Base-by-base conservation (phyloP, 2,113 vertebrate species). In the Poecilia latipinna region DNA sequence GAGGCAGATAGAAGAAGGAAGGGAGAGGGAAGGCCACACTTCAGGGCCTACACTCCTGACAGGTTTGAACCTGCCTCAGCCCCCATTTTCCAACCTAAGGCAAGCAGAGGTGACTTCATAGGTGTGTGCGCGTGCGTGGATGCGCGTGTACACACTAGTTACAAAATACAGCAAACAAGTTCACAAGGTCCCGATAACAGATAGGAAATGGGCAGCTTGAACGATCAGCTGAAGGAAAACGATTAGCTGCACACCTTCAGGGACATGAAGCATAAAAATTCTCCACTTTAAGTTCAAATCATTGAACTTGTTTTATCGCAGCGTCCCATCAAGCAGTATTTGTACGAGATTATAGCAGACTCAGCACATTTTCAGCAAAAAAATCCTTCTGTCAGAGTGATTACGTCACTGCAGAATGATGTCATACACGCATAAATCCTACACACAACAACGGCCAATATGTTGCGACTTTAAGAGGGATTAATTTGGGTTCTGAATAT, bases 351-450 rank as follows among this genome's bases (percentile, higher is more conserved):
- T 65, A 92, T 88, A 44, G 37, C 93, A 90, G 68, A 89, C 92
- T 94, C 96, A 96, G 94, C 94, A 89, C 82, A 92, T 91, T 86
- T 85, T 78, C 88, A 84, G 80, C 74, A 85, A 91, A 28, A 91
- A 28, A 93, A 48, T 92, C 94, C 94, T 90, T 90, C 87, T 86
- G 89, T 93, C 93, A 91, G 28, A 64, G 57, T 44, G 77, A 63
- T 87, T 81, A 71, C 89, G 74, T 91, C 95, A 92, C 92, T 90
- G 94, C 94, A 93, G 91, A 91, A 94, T 98, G 96, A 98, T 96
- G 95, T 97, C 94, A 97, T 89, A 76, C 84, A 91, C 74, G 81
- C 87, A 85, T 74, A 85, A 90, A 85, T 80, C 88, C 90, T 75
- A 79, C 75, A 86, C 77, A 89, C 78, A 66, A 66, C 70, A 81